phyloP scores from a whole-genome alignment of 2,797 vertebrate genomes.

The Sphenopsis melanotis region DNA sequence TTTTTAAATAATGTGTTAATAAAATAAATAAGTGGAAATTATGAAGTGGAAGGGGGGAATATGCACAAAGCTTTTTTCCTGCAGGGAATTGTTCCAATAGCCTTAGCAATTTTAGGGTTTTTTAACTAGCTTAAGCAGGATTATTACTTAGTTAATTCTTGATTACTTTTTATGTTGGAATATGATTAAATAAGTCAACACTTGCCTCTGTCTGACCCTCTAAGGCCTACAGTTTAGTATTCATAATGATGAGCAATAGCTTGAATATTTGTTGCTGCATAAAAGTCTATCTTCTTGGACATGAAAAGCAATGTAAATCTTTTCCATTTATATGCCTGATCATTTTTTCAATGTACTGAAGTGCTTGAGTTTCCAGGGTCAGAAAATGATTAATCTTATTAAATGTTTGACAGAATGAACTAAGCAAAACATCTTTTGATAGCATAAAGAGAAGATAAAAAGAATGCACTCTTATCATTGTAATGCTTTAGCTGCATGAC shows the following conservation, averaged over 20 bases:
- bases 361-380: conserved; percentile 47
- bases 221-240: conserved; percentile 19
- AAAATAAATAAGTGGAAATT: background rate
- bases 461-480: conserved; percentile 55
- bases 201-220: background rate
- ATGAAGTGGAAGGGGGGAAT: background rate
- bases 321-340: conserved; percentile 31
- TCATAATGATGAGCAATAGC: conserved; percentile 1
- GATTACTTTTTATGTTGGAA: background rate
- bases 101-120: background rate
- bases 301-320: conserved; percentile 5
- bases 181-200: conserved; percentile 4
- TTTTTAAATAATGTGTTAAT: background rate
- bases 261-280: background rate
- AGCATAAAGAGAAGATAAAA: conserved; percentile 52
- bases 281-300: conserved; percentile 11
- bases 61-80: background rate
- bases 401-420: conserved; percentile 51
- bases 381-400: conserved; percentile 63
- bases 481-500: conserved; percentile 44
- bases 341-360: conserved; percentile 42
- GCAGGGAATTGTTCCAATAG: background rate
- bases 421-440: conserved; percentile 51
- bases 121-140: background rate
- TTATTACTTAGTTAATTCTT: conserved; percentile 18